Percentiles rank a stretch among this genome's conserved stretches.
Conservation (phyloP, 2,888 invertebrate genomes). For the Temnothorax rugatulus region DNA sequence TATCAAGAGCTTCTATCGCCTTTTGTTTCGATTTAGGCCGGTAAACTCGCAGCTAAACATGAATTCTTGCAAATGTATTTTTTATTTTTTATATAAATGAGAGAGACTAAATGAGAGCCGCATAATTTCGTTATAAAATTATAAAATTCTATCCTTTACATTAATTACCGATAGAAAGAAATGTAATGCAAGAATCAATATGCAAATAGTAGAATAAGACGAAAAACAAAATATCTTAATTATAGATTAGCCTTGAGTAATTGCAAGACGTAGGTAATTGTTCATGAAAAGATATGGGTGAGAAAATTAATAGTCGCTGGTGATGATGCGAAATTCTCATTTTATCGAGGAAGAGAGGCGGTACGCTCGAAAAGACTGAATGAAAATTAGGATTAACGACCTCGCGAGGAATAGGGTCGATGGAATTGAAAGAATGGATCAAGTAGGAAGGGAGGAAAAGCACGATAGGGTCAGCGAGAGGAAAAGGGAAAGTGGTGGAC, state of each 20-base stretch:
- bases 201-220: background rate
- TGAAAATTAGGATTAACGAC: slow-evolving; percentile 51
- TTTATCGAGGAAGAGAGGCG: slow-evolving; percentile 25
- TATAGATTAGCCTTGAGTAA: slow-evolving; percentile 28
- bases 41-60: background rate
- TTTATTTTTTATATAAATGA: background rate
- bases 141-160: background rate
- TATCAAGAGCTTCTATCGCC: slow-evolving; percentile 56
- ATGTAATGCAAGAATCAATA: background rate
- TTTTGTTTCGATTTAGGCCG: background rate
- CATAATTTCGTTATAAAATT: background rate
- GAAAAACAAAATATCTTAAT: background rate
- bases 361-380: slow-evolving; percentile 29
- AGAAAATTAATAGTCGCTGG: slow-evolving; percentile 38
- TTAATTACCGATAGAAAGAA: background rate
- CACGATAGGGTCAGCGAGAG: background rate
- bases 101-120: background rate
- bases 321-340: slow-evolving; percentile 44
- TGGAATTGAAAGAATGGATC: slow-evolving; percentile 50
- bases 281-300: slow-evolving; percentile 27
- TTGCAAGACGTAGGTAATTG: slow-evolving; percentile 33
- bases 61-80: background rate
- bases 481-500: background rate
- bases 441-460: background rate
- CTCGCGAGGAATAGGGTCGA: slow-evolving; percentile 18